Evolutionary conservation across 1,140 invertebrate genomes (phyloP).

Genomic region (Diuraphis noxia): DNA sequence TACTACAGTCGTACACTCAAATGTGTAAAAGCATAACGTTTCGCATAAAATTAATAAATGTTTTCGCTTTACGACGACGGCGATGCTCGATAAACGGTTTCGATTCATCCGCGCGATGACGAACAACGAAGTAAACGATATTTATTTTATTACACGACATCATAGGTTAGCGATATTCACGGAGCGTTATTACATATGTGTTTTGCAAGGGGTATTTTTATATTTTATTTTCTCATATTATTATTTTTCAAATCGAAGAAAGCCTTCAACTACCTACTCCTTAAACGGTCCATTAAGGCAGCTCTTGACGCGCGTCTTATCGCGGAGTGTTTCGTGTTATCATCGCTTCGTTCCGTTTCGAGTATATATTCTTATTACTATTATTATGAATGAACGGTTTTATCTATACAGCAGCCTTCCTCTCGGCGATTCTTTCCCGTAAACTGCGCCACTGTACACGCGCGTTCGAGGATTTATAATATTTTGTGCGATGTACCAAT

Average conservation of each 20-base stretch:
- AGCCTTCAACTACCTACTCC: neutral
- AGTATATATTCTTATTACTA: neutral
- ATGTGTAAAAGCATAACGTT: neutral
- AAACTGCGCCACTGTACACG: neutral
- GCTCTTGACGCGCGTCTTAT: neutral
- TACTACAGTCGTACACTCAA: neutral
- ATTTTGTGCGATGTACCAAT: neutral
- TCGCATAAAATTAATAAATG: neutral
- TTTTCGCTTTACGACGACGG: neutral
- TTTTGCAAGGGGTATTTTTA: neutral
- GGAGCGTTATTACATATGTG: neutral
- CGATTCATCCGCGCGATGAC: neutral
- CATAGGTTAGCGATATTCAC: neutral
- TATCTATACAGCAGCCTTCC: neutral
- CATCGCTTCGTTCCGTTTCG: neutral
- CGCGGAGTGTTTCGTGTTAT: neutral
- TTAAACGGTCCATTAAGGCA: conserved; percentile 14
- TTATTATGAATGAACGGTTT: conserved; percentile 16
- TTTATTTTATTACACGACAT: neutral
- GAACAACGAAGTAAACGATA: neutral
- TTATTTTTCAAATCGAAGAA: conserved; percentile 11
- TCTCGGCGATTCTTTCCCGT: neutral
- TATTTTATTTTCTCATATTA: neutral
- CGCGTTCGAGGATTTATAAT: neutral
- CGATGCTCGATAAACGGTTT: neutral